These are phyloP conservation scores for Malthinus flaveolus DNA, from an alignment of 2,888 invertebrate genomes.

Conservation along the genomic window DNA sequence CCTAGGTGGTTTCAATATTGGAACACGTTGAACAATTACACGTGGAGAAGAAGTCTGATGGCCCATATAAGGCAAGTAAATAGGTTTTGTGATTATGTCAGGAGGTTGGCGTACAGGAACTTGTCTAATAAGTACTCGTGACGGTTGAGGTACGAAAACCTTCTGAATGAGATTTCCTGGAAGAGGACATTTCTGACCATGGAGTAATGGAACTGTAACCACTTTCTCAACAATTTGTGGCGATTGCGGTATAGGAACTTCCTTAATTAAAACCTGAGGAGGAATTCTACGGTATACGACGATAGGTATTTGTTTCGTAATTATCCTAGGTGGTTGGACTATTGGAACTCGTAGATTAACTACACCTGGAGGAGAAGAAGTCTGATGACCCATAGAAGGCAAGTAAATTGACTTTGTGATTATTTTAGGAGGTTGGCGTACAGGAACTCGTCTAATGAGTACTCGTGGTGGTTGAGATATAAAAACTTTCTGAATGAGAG, in stretches of 20 bases:
- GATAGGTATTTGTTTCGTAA: conserved; percentile 8
- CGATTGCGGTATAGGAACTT: background rate
- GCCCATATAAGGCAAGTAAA: no score
- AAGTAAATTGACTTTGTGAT: conserved; percentile 7
- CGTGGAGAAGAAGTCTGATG: background rate
- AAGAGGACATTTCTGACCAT: background rate
- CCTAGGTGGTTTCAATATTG: background rate
- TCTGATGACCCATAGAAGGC: no score
- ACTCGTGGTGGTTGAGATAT: conserved; percentile 10
- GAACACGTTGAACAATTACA: background rate
- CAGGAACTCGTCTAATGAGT: conserved; percentile 10
- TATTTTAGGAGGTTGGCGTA: conserved; percentile 10
- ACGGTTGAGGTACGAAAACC: background rate
- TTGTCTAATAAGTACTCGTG: conserved; percentile 1
- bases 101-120: conserved; percentile 6
- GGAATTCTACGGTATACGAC: no score
- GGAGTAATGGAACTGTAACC: background rate
- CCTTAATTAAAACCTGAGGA: background rate
- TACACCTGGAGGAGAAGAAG: conserved; percentile 10
- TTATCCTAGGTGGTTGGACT: no score
- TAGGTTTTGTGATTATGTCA: background rate
- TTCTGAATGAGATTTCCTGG: background rate
- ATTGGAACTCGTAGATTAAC: conserved; percentile 6
- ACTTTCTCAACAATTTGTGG: background rate
- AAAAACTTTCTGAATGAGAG: conserved; percentile 6